Evolutionary conservation across 2,113 vertebrate species (phyloP).

Genomic region (Limnothrissa miodon): DNA sequence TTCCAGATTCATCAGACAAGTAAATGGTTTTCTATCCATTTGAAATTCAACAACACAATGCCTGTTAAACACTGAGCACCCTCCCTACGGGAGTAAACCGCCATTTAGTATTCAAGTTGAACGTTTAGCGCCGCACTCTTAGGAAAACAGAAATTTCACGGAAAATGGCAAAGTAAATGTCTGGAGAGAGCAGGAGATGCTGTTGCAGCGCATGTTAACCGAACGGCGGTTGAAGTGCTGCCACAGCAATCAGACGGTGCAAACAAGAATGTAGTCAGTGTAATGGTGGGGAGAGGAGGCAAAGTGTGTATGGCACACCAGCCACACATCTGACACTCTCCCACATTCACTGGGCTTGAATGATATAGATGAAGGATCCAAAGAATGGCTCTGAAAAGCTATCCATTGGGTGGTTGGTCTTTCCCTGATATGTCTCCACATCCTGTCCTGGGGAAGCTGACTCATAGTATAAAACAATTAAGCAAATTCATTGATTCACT

Average conservation of each 20-base stretch:
- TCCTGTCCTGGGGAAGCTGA: neutral
- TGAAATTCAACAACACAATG: conserved; percentile 67
- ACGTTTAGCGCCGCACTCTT: conserved; percentile 55
- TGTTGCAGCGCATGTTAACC: neutral
- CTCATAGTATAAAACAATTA: neutral
- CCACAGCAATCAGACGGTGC: neutral
- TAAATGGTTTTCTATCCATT: conserved; percentile 47
- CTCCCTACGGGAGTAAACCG: conserved; percentile 52
- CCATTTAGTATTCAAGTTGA: conserved; percentile 60
- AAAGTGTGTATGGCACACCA: neutral
- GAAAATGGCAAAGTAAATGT: conserved; percentile 54
- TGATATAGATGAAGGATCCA: neutral
- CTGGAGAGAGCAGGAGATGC: conserved; percentile 42
- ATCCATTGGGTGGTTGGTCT: neutral
- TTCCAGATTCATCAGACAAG: conserved; percentile 53
- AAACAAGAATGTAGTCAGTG: neutral
- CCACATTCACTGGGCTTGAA: neutral
- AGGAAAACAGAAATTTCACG: conserved; percentile 56
- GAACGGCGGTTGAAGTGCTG: conserved; percentile 46
- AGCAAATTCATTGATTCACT: neutral
- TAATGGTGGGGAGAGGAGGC: neutral
- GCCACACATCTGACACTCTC: neutral
- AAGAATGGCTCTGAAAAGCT: neutral
- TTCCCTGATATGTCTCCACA: neutral
- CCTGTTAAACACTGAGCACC: conserved; percentile 57